Evolutionary conservation across 2,113 vertebrate species (phyloP).

Genomic region (Enhydra lutris): DNA sequence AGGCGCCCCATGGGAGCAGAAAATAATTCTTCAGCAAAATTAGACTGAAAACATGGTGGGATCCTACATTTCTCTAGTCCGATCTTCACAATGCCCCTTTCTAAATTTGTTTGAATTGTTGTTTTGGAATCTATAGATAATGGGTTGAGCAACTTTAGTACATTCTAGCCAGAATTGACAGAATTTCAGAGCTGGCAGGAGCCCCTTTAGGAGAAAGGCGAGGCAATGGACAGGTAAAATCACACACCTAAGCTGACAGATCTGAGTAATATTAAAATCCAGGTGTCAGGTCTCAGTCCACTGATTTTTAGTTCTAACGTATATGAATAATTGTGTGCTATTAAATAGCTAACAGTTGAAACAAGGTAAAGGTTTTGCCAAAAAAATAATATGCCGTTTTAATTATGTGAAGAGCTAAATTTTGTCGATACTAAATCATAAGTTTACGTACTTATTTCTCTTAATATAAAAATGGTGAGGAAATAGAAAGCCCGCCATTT

Average conservation of each 20-base stretch:
- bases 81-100: background rate
- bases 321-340: background rate
- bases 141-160: background rate
- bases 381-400: background rate
- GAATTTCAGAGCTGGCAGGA: background rate
- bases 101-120: background rate
- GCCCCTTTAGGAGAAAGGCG: background rate
- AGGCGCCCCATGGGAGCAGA: background rate
- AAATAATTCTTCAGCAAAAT: background rate
- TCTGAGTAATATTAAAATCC: background rate
- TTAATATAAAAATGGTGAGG: background rate
- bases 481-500: background rate
- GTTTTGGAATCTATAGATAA: background rate
- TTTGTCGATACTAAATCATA: background rate
- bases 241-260: background rate
- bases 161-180: background rate
- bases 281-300: background rate
- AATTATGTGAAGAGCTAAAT: background rate
- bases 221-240: background rate
- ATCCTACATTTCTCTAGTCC: background rate
- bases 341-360: background rate
- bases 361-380: background rate
- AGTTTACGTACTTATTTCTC: background rate
- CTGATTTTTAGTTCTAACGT: background rate
- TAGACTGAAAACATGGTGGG: background rate